phyloP scores from a whole-genome alignment of 2,888 invertebrate species.

The Rutpela maculata region DNA sequence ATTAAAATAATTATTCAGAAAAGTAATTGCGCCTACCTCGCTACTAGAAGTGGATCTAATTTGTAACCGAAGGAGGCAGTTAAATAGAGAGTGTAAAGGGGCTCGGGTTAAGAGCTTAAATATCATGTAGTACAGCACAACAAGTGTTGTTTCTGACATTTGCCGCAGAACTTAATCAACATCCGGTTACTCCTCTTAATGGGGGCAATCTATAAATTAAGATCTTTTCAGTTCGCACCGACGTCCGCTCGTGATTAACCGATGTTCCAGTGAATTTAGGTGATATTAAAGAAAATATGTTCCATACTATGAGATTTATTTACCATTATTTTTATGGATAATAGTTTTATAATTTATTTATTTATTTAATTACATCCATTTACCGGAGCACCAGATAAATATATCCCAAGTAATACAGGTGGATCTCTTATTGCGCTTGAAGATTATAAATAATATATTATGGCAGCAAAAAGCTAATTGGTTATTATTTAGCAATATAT shows the following conservation, averaged over 20 bases:
- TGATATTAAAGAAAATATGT: too few relatives aligned
- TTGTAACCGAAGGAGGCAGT: neutral
- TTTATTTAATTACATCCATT: too few relatives aligned
- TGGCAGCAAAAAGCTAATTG: too few relatives aligned
- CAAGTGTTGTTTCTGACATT: constrained; percentile 3
- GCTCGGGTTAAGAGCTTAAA: constrained; percentile 7
- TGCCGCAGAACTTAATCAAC: constrained; percentile 1
- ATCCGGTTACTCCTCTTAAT: neutral
- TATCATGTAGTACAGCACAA: neutral
- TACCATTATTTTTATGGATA: too few relatives aligned
- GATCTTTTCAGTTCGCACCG: neutral
- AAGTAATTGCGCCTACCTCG: neutral
- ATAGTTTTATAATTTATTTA: too few relatives aligned
- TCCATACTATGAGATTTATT: too few relatives aligned
- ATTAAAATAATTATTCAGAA: neutral
- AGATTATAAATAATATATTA: too few relatives aligned
- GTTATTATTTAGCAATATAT: too few relatives aligned
- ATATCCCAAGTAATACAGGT: too few relatives aligned
- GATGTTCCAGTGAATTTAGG: neutral
- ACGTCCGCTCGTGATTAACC: neutral
- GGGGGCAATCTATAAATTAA: neutral
- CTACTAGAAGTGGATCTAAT: neutral
- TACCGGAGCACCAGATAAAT: too few relatives aligned
- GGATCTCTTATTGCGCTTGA: too few relatives aligned
- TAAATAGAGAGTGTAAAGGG: neutral